Base-by-base conservation (phyloP, 2,113 vertebrate genomes). In the Neogale vison region DNA sequence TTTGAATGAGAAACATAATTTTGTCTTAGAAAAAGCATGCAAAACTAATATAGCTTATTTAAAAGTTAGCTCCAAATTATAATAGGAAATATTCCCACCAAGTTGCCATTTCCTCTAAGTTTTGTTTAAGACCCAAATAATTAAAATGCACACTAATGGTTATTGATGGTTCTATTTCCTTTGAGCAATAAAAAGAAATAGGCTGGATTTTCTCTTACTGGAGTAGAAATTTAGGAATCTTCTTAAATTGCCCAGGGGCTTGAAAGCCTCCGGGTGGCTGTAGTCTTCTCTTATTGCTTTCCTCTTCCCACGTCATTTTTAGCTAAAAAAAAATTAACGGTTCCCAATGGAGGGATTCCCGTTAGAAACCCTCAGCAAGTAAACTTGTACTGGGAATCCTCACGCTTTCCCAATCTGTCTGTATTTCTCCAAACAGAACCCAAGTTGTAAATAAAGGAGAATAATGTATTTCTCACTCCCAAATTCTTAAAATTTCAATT, bases 91-190 rank as follows among this genome's bases (percentile, higher is more conserved):
- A 92, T 96, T 97, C 93, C 72, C 87, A 95, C 83, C 94, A 95
- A 98, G 98, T 98, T 97, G 98, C 97, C 95, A 97, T 96, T 98
- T 98, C 97, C 97, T 98, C 95, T 98, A 95, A 86, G 96, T 97
- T 98, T 98, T 97, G 98, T 96, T 98, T 98, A 97, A 98, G 96
- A 97, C 96, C 90, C 98, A 83, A 96, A 85, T 98, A 98, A 98
- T 98, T 98, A 98, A 98, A 98, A 98, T 83, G 79, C 67, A 95
- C 97, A 90, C 91, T 98, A 98, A 98, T 98, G 96, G 97, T 97
- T 98, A 98, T 90, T 90, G 96, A 93, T 97, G 96, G 14, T 76
- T 97, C 91, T 45, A 63, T 96, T 98, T 98, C 91, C 95, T 91
- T 77, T 95, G 98, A 47, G 74, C 74, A 45, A 77, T 77, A 95